Evolutionary conservation across 2,113 vertebrate species (phyloP), one percentile per base, ranked within the genome.

Genomic region (Dicrurus megarhynchus): DNA sequence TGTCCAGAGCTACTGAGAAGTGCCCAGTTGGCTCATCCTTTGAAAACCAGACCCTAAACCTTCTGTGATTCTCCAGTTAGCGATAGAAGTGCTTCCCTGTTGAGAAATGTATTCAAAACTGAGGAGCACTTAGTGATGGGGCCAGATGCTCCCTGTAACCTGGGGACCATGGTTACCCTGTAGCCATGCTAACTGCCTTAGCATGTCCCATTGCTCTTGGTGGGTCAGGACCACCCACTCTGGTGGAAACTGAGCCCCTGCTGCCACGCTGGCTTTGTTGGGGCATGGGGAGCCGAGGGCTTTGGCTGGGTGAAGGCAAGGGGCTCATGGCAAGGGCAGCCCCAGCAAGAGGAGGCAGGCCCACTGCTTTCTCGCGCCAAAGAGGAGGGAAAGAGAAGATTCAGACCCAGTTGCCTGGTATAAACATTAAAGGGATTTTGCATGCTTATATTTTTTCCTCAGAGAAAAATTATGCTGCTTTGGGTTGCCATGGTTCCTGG

Each of bases 401-500:
- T 74, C 5, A 2, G n/a, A 81, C 42, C 22, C 55, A 46, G 47
- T 28, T 0, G 1, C 22, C 39, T 81, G 55, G 6, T 56, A 81
- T 55, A 86, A 93, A 64, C 28, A 75, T 78, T 93, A 96, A 96
- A 90, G 52, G 82, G 85, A 90, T 95, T 97, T 95, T 94, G 56
- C 75, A 93, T 90, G 92, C 80, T 95, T 94, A 3, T 64, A 23
- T 63, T 84, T 90, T 95, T 88, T 28, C 55, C 59, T 90, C 4
- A 1, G 85, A 94, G 71, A 84, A 82, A 94, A 96, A 95, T 95
- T 90, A 81, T 71, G 73, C 69, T 78, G 60, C 73, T 96, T 90
- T 89, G 46, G 49, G 92, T 97, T 97, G 68, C 85, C 92, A 95
- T 94, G 88, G 96, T 87, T 96, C 44, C 91, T 14, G 3, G 95